Evolutionary conservation across 2,888 invertebrate species (phyloP).

Genomic region (Listrodromus nycthemerus): DNA sequence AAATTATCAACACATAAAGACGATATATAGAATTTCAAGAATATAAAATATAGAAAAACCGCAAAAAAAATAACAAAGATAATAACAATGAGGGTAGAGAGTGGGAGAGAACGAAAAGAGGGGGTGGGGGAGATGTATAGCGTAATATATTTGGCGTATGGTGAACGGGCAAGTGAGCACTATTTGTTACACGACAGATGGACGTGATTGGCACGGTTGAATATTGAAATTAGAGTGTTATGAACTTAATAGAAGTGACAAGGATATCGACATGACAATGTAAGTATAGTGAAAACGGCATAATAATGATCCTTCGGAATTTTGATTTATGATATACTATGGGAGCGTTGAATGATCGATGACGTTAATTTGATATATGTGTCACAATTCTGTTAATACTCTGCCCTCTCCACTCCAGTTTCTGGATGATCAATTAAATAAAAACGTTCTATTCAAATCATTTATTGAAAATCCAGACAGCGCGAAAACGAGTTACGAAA

Average conservation of each 20-base stretch:
- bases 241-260: slow-evolving; percentile 33
- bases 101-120: too few relatives aligned
- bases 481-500: background rate
- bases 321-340: slow-evolving; percentile 24
- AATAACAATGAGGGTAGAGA: too few relatives aligned
- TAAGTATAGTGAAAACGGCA: slow-evolving; percentile 30
- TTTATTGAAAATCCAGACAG: slow-evolving; percentile 22
- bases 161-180: too few relatives aligned
- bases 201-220: background rate
- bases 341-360: slow-evolving; percentile 42
- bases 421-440: slow-evolving; percentile 60
- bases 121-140: too few relatives aligned
- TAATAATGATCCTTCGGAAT: slow-evolving; percentile 38
- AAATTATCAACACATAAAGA: too few relatives aligned
- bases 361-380: slow-evolving; percentile 53
- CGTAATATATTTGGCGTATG: too few relatives aligned
- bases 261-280: slow-evolving; percentile 38
- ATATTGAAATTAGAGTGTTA: background rate
- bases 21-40: too few relatives aligned
- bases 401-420: slow-evolving; percentile 82
- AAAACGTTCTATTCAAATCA: slow-evolving; percentile 3
- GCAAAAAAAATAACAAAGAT: too few relatives aligned
- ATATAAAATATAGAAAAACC: too few relatives aligned
- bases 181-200: too few relatives aligned
- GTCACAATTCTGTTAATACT: slow-evolving; percentile 71